phyloP scores from a whole-genome alignment of 1,140 invertebrate genomes.

The Danaus melanippus region DNA sequence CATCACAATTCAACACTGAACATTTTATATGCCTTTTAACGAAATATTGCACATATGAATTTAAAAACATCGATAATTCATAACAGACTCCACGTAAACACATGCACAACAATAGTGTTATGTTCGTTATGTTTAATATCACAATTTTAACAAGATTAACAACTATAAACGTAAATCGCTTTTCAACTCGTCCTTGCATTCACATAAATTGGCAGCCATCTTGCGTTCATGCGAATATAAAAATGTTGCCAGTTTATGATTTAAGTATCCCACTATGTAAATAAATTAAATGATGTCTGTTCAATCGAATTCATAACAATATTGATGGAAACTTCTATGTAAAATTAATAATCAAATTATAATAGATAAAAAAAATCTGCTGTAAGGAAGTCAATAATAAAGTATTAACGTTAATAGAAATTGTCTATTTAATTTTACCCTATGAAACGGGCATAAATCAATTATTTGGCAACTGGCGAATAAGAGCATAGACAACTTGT shows the following conservation, averaged over 20 bases:
- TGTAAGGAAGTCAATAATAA: too few relatives aligned
- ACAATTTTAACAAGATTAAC: conserved; percentile 55
- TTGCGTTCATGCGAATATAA: conserved; percentile 58
- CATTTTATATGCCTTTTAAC: conserved; percentile 59
- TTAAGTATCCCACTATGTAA: conserved; percentile 13
- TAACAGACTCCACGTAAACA: conserved; percentile 63
- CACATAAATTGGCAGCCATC: conserved; percentile 70
- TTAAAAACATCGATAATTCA: conserved; percentile 59
- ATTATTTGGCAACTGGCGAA: too few relatives aligned
- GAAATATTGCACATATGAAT: conserved; percentile 61
- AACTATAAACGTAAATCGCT: conserved; percentile 54
- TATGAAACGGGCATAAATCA: too few relatives aligned
- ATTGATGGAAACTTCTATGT: too few relatives aligned
- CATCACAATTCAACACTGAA: conserved; percentile 67
- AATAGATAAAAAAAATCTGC: too few relatives aligned
- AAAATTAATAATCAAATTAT: too few relatives aligned
- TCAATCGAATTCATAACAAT: too few relatives aligned
- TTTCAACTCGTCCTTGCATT: conserved; percentile 66
- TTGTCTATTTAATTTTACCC: too few relatives aligned
- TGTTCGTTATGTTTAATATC: conserved; percentile 53
- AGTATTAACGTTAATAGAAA: too few relatives aligned
- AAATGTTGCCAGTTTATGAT: conserved; percentile 38
- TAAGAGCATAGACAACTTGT: too few relatives aligned
- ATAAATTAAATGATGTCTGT: too few relatives aligned
- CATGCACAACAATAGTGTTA: conserved; percentile 49